A percentile compares a stretch with the other conserved stretches of the same genome.
Evolutionary conservation across 1,140 invertebrate genomes (phyloP).

Genomic region (Gryllus bimaculatus): DNA sequence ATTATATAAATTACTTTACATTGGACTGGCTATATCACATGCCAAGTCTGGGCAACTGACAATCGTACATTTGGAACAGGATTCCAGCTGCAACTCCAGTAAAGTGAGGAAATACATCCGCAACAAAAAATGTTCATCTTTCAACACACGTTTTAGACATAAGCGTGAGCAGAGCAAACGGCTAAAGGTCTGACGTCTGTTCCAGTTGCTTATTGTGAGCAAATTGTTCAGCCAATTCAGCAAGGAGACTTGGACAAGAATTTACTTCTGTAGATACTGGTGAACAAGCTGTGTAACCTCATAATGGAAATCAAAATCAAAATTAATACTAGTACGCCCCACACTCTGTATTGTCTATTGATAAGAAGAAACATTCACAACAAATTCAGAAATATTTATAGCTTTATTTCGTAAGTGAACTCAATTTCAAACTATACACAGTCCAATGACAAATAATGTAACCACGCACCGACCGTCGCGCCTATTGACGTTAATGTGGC

Average conservation of each 20-base stretch:
- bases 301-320: conserved; percentile 1
- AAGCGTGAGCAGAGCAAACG: conserved; percentile 41
- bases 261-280: conserved; percentile 32
- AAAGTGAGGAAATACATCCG: conserved; percentile 57
- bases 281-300: conserved; percentile 40
- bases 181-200: conserved; percentile 56
- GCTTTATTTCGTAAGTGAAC: too few species aligned
- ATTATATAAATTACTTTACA: conserved; percentile 33
- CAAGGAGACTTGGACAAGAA: conserved; percentile 31
- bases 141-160: conserved; percentile 39
- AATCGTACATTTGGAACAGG: conserved; percentile 66
- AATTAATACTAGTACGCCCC: conserved; percentile 13
- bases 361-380: too few species aligned
- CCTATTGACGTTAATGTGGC: too few species aligned
- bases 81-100: conserved; percentile 54
- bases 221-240: conserved; percentile 47
- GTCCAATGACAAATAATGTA: too few species aligned
- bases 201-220: conserved; percentile 53
- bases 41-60: conserved; percentile 54
- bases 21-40: conserved; percentile 32
- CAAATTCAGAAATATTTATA: too few species aligned
- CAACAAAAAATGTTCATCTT: conserved; percentile 47
- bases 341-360: too few species aligned
- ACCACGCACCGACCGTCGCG: too few species aligned
- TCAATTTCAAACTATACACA: too few species aligned